These are phyloP conservation scores for Seriola rivoliana DNA, from an alignment of 2,113 vertebrate species.

Conservation along the genomic window DNA sequence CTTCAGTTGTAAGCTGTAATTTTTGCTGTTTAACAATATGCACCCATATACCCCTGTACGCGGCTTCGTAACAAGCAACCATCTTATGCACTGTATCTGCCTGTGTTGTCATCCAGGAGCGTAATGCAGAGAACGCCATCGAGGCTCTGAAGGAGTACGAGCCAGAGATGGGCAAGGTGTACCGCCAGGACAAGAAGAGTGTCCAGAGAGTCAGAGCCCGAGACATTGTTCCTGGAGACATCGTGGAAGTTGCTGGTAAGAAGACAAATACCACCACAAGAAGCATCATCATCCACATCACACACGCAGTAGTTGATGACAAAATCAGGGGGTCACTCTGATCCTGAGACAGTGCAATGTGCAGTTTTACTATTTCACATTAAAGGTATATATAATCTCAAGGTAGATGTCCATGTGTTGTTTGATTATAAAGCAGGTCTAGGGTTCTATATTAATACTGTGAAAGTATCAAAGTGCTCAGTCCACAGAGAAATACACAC, in stretches of 20 bases:
- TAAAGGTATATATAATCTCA: neutral
- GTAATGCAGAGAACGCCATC: slow-evolving; percentile 88
- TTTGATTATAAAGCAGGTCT: too few species aligned
- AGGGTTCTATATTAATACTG: too few species aligned
- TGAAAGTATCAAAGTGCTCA: too few species aligned
- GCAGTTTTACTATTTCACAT: neutral
- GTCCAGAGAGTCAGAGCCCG: slow-evolving; percentile 84
- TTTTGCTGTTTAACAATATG: too few species aligned
- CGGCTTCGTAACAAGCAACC: neutral
- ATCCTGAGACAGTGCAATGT: neutral
- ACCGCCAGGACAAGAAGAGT: slow-evolving; percentile 87
- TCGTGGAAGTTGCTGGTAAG: slow-evolving; percentile 86
- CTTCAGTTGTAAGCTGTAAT: too few species aligned
- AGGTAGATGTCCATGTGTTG: too few species aligned
- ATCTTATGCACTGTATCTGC: neutral
- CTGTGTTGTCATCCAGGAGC: slow-evolving; percentile 72
- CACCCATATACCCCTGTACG: too few species aligned
- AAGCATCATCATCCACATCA: neutral
- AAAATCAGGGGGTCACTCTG: neutral
- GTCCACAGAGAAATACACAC: too few species aligned
- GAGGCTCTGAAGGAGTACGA: slow-evolving; percentile 88
- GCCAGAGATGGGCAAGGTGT: slow-evolving; percentile 88
- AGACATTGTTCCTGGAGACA: slow-evolving; percentile 87
- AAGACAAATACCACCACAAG: neutral
- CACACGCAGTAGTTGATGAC: neutral